Base-by-base conservation (phyloP, 2,797 vertebrate genomes). In the Argyrosomus regius region DNA sequence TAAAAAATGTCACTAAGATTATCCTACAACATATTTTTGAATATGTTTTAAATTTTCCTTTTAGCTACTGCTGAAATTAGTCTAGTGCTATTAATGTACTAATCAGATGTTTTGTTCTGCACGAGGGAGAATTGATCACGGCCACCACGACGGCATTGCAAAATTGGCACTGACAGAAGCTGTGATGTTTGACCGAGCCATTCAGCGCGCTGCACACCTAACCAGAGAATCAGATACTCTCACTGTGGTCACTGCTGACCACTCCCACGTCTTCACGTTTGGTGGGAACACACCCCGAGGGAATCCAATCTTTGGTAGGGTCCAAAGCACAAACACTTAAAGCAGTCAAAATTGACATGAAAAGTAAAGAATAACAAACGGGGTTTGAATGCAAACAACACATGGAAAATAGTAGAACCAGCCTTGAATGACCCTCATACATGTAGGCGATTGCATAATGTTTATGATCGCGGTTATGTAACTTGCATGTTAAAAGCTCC, bases 101-200 rank as follows among this genome's bases (percentile, higher is more conserved):
- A 28, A 9, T 39, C 6, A 52, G 4, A 39, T 62, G 49, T 43
- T 59, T 52, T 22, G 3, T 65, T 77, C 57, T 78, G n/a, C 82
- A 31, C 91, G 96, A 83, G 96, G 96, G 49, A 96, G 95, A 95
- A 97, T 97, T 43, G 96, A 97, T 83, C 96, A 97, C 0, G 96
- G 96, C 3, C 96, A 97, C 69, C 96, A 97, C 31, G 96, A 95
- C 1, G 95, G 96, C 52, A 92, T 94, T 5, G 96, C 96, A 13
- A 95, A 95, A 72, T 89, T 96, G 75, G 96, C 96, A 0, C 89
- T 97, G 68, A 96, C 94, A 0, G 96, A 97, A 85, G 91, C 95
- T 8, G 94, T 96, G 79, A 95, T 95, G 93, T 96, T 97, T 18
- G 96, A 97, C 85, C 85, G 64, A 18, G 96, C 96, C 3, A 90